Conservation (phyloP, 2,888 invertebrate genomes). For the Drosophila vallismaia region DNA sequence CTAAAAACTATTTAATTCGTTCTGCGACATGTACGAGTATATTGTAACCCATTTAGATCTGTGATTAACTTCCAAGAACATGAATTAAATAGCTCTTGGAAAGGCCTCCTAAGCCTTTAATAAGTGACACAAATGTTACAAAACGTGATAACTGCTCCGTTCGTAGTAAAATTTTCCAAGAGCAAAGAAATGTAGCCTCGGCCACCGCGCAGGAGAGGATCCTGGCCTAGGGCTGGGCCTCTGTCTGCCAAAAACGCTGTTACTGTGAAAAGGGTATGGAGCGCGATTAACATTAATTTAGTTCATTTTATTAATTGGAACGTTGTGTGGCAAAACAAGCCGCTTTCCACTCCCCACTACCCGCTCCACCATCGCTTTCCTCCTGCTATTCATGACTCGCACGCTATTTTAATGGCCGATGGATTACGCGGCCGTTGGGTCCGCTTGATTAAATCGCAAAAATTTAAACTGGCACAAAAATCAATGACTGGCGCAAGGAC, state of each 20-base stretch:
- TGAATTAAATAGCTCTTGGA: no score
- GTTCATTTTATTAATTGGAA: constrained; percentile 68
- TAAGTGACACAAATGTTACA: neutral
- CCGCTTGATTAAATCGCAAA: constrained; percentile 58
- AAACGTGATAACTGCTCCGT: constrained; percentile 6
- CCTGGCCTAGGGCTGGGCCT: constrained; percentile 3
- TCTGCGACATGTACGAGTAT: no score
- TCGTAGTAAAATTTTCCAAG: neutral
- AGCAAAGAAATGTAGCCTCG: no score
- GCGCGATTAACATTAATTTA: constrained; percentile 72
- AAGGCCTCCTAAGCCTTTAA: neutral
- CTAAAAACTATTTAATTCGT: no score
- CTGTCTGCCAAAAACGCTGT: constrained; percentile 63
- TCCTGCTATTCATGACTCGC: neutral
- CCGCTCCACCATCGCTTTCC: neutral
- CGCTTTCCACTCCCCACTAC: neutral
- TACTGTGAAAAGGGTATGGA: constrained; percentile 68
- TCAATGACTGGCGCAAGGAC: constrained; percentile 51
- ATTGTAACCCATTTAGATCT: no score
- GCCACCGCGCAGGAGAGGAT: no score
- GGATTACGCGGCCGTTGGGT: constrained; percentile 1
- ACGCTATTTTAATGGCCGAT: constrained; percentile 4
- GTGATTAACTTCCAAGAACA: no score
- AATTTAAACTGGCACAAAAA: constrained; percentile 32
- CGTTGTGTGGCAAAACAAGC: constrained; percentile 57